These are phyloP conservation scores for Alosa alosa DNA, from an alignment of 2,113 vertebrate species.

Conservation along the genomic window DNA sequence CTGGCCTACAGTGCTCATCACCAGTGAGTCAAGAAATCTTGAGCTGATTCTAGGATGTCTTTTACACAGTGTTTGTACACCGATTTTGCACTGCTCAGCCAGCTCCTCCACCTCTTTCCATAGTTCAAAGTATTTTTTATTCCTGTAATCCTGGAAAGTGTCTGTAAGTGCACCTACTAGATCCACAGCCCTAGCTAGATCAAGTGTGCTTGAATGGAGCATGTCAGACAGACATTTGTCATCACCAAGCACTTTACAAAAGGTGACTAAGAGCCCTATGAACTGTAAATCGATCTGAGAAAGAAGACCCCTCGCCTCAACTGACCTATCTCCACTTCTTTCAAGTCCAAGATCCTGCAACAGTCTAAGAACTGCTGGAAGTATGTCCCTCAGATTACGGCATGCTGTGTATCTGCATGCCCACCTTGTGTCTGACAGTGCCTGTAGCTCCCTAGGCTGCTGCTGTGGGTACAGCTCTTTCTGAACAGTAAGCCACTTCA, in stretches of 20 bases:
- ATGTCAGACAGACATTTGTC: constrained; percentile 29
- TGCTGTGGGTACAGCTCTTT: constrained; percentile 30
- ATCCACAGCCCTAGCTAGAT: constrained; percentile 27
- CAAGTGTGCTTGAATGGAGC: constrained; percentile 34
- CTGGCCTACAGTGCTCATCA: too few species aligned
- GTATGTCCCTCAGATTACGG: neutral
- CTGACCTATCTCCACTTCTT: constrained; percentile 15
- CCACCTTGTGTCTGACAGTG: constrained; percentile 20
- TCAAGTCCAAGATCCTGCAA: neutral
- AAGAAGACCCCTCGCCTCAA: constrained; percentile 19
- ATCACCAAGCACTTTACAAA: constrained; percentile 35
- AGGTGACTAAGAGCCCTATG: constrained; percentile 23
- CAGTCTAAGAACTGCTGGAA: neutral
- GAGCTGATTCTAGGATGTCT: too few species aligned
- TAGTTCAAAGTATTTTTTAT: constrained; percentile 20
- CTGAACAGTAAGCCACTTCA: constrained; percentile 22
- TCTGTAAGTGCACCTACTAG: constrained; percentile 23
- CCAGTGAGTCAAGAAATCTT: too few species aligned
- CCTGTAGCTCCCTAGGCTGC: constrained; percentile 29
- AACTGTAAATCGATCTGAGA: constrained; percentile 31
- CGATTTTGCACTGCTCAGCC: constrained; percentile 29
- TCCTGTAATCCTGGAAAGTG: constrained; percentile 34
- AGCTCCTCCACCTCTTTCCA: too few species aligned
- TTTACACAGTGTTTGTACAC: too few species aligned
- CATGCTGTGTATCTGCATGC: constrained; percentile 23